A percentile compares a stretch with the other conserved stretches of the same genome.
phyloP scores from a whole-genome alignment of 2,888 invertebrate species.

The Zaprionus lineosus region DNA sequence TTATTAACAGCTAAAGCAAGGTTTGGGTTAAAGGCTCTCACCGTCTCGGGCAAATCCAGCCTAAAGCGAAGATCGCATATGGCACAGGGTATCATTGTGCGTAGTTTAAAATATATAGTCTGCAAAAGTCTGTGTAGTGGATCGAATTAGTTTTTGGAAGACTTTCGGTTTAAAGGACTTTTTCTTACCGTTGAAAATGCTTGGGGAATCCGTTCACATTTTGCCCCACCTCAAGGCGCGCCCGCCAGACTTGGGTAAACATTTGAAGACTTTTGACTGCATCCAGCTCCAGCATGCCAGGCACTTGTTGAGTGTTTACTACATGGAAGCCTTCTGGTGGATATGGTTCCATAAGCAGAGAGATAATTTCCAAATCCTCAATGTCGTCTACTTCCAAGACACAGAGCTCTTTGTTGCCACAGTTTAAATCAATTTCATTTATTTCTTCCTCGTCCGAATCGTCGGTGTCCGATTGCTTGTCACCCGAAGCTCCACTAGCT shows the following conservation, averaged over 20 bases:
- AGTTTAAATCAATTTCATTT: constrained; percentile 87
- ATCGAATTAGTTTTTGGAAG: too few species aligned
- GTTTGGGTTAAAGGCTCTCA: constrained; percentile 77
- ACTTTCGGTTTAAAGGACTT: too few species aligned
- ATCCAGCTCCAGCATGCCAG: constrained; percentile 88
- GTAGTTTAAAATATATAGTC: constrained; percentile 93
- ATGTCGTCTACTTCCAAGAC: constrained; percentile 92
- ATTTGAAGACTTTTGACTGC: constrained; percentile 89
- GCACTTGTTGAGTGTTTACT: constrained; percentile 90
- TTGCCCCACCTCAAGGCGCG: constrained; percentile 85
- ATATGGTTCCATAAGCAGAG: constrained; percentile 88
- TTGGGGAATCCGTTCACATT: constrained; percentile 84
- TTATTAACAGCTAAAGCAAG: too few species aligned
- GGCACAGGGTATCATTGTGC: constrained; percentile 93
- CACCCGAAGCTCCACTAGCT: constrained; percentile 25
- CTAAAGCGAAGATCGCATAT: constrained; percentile 91
- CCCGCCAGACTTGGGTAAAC: constrained; percentile 92
- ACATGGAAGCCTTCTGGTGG: constrained; percentile 91
- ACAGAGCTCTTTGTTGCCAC: constrained; percentile 91
- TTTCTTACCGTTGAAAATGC: constrained; percentile 83
- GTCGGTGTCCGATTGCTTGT: constrained; percentile 84
- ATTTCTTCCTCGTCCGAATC: constrained; percentile 88
- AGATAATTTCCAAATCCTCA: constrained; percentile 90
- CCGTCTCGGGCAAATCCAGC: constrained; percentile 93
- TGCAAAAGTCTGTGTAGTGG: constrained; percentile 84